phyloP scores from a whole-genome alignment of 2,888 invertebrate species.

The Latheticus oryzae region DNA sequence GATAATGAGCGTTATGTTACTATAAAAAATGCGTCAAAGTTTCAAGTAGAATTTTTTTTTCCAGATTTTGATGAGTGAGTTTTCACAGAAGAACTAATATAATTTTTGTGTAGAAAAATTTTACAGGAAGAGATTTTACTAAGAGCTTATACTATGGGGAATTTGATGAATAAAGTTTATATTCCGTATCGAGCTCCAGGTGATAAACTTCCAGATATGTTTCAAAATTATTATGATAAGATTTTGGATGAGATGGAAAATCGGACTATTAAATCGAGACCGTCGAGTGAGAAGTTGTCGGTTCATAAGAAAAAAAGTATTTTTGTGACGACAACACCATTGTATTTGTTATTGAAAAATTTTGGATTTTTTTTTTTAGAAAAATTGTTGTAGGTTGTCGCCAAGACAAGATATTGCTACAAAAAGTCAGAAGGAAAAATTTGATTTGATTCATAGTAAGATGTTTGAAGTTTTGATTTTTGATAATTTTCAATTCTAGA shows the following conservation, averaged over 20 bases:
- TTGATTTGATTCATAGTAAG: too few relatives aligned
- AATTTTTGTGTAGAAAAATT: constrained; percentile 16
- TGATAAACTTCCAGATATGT: constrained; percentile 55
- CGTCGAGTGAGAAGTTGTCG: constrained; percentile 3
- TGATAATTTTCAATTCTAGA: not conserved
- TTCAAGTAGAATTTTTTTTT: constrained; percentile 77
- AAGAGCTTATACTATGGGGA: constrained; percentile 1
- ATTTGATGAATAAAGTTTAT: constrained; percentile 59
- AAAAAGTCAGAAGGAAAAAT: too few relatives aligned
- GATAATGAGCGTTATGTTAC: constrained; percentile 71
- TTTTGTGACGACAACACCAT: too few relatives aligned
- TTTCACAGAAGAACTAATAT: not conserved
- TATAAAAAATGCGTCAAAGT: constrained; percentile 73
- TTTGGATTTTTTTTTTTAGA: too few relatives aligned
- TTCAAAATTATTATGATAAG: constrained; percentile 58
- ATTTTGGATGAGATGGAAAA: constrained; percentile 41
- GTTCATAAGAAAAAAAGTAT: too few relatives aligned
- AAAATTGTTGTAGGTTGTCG: too few relatives aligned
- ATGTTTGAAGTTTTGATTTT: not conserved
- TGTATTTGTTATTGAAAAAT: too few relatives aligned
- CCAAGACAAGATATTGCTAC: too few relatives aligned
- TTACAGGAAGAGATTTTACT: constrained; percentile 21
- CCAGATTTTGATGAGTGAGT: constrained; percentile 75
- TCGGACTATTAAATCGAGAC: not conserved
- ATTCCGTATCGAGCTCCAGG: constrained; percentile 62